Percentiles rank a stretch among this genome's conserved stretches.
These are phyloP conservation scores for Hyposmocoma kahamanoa DNA, from an alignment of 1,140 invertebrate genomes.

Conservation along the genomic window DNA sequence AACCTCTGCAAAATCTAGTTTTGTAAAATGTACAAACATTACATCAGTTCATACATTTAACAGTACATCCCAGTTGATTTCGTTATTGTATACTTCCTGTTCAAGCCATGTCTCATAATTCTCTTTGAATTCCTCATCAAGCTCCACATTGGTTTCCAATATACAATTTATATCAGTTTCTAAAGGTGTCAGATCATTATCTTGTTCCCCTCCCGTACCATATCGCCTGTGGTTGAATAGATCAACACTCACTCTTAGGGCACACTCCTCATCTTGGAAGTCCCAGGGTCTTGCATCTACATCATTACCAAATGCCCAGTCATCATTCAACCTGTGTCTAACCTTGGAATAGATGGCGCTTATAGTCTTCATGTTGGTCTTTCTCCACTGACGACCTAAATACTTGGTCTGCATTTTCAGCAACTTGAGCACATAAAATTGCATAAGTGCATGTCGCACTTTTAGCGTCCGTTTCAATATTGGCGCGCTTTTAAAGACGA, in stretches of 20 bases:
- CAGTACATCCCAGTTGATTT: constrained; percentile 83
- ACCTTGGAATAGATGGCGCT: constrained; percentile 99
- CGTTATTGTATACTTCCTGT: constrained; percentile 94
- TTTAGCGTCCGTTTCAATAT: constrained; percentile 97
- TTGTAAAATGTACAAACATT: background rate
- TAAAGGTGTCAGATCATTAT: constrained; percentile 85
- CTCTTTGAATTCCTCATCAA: constrained; percentile 96
- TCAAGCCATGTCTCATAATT: constrained; percentile 98
- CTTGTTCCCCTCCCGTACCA: constrained; percentile 58
- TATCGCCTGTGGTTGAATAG: constrained; percentile 96
- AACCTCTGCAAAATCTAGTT: no score
- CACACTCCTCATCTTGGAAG: constrained; percentile 98
- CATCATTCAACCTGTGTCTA: constrained; percentile 95
- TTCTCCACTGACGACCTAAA: constrained; percentile 98
- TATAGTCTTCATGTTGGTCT: constrained; percentile 99
- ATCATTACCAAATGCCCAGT: constrained; percentile 99
- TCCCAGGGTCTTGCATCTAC: constrained; percentile 98
- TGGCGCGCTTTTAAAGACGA: constrained; percentile 99
- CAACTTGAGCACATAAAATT: constrained; percentile 97
- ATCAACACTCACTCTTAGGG: constrained; percentile 93
- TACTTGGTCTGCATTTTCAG: constrained; percentile 99
- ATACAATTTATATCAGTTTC: constrained; percentile 91
- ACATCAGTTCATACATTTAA: constrained; percentile 28
- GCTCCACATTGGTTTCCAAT: constrained; percentile 84
- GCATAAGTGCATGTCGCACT: constrained; percentile 97